Percentiles rank a stretch among this genome's conserved stretches.
phyloP scores from a whole-genome alignment of 1,140 invertebrate genomes.

The Hyposmocoma kahamanoa region DNA sequence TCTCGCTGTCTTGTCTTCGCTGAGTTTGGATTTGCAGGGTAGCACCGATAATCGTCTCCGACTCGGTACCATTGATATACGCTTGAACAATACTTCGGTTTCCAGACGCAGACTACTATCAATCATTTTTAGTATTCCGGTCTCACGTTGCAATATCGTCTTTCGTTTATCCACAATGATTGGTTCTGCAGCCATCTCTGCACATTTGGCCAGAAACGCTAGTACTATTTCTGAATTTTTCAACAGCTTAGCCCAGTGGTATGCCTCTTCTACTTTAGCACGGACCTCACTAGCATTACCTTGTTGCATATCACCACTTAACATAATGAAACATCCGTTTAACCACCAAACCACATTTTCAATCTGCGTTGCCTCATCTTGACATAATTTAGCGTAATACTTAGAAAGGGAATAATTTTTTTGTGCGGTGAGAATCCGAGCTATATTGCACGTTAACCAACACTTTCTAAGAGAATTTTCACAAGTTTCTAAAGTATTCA shows the following conservation, averaged over 20 bases:
- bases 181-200: neutral
- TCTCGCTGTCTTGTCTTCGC: neutral
- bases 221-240: neutral
- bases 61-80: neutral
- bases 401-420: conserved; percentile 39
- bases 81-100: neutral
- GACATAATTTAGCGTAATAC: conserved; percentile 45
- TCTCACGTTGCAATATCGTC: neutral
- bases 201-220: neutral
- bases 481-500: neutral
- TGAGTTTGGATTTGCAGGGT: conserved; percentile 10
- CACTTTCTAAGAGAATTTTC: conserved; percentile 31
- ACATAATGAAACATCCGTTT: conserved; percentile 34
- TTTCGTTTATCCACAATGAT: neutral
- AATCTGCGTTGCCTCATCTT: conserved; percentile 26
- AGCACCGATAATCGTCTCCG: neutral
- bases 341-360: conserved; percentile 28
- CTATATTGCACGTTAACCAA: conserved; percentile 46
- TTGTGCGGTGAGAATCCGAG: conserved; percentile 27
- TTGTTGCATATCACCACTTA: conserved; percentile 31
- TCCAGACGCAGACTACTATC: neutral
- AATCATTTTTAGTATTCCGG: neutral
- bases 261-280: neutral
- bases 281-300: conserved; percentile 39
- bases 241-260: neutral